These are phyloP conservation scores for Leptobrachium ailaonicum DNA, from an alignment of 2,113 vertebrate species.

Conservation along the genomic window DNA sequence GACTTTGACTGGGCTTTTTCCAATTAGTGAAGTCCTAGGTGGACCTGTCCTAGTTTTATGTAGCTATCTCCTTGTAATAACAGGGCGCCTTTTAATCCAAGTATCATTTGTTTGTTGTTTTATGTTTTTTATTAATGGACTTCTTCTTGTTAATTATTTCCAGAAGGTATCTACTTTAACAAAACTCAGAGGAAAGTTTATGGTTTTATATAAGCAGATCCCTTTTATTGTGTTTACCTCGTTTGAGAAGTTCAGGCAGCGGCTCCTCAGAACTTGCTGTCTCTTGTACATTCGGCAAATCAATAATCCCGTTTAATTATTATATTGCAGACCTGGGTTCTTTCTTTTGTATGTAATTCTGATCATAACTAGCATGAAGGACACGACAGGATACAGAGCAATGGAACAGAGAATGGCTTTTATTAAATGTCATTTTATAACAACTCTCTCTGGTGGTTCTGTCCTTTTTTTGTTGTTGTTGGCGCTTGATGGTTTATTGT, in stretches of 20 bases:
- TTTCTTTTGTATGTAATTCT: conserved; percentile 47
- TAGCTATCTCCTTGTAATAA: conserved; percentile 47
- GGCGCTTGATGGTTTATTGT: conserved; percentile 46
- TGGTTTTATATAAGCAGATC: conserved; percentile 51
- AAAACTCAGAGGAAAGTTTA: conserved; percentile 53
- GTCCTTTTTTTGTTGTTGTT: conserved; percentile 56
- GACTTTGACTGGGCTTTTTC: conserved; percentile 50
- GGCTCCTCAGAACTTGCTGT: conserved; percentile 51
- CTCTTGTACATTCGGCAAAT: conserved; percentile 56
- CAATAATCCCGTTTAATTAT: conserved; percentile 60
- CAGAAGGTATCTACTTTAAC: conserved; percentile 34
- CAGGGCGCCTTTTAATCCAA: conserved; percentile 25
- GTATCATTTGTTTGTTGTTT: no score
- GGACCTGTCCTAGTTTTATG: conserved; percentile 51
- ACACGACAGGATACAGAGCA: conserved; percentile 52
- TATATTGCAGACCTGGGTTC: conserved; percentile 52
- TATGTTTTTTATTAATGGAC: not conserved
- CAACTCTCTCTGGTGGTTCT: conserved; percentile 52
- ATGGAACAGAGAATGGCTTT: conserved; percentile 57
- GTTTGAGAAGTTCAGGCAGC: conserved; percentile 46
- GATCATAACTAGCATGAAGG: conserved; percentile 58
- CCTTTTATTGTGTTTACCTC: conserved; percentile 48
- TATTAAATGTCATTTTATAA: conserved; percentile 58
- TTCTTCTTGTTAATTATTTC: conserved; percentile 34
- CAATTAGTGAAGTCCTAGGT: conserved; percentile 54